phyloP scores from a whole-genome alignment of 2,797 vertebrate species.

The Ptychobarbus kaznakovi region DNA sequence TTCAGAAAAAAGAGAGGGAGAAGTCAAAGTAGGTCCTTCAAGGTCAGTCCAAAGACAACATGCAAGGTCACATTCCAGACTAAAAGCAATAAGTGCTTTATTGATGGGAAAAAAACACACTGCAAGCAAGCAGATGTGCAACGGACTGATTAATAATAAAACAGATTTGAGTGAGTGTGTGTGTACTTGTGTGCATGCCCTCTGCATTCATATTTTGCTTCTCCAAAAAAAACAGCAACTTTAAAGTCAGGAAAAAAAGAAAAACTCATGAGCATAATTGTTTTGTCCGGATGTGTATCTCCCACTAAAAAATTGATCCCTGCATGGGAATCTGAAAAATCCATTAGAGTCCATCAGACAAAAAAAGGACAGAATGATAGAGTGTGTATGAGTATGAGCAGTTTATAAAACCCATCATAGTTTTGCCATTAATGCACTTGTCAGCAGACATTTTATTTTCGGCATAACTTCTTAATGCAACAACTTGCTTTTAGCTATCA shows the following conservation, averaged over 20 bases:
- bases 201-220: slow-evolving; percentile 44
- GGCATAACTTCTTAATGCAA: slow-evolving; percentile 38
- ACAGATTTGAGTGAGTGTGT: slow-evolving; percentile 71
- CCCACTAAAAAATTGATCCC: slow-evolving; percentile 69
- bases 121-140: slow-evolving; percentile 78
- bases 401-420: slow-evolving; percentile 52
- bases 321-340: slow-evolving; percentile 71
- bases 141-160: slow-evolving; percentile 82
- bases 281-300: slow-evolving; percentile 62
- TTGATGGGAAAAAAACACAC: slow-evolving; percentile 80
- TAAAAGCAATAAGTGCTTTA: slow-evolving; percentile 94
- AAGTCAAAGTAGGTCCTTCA: slow-evolving; percentile 82
- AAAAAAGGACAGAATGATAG: slow-evolving; percentile 71
- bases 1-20: slow-evolving; percentile 59
- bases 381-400: slow-evolving; percentile 63
- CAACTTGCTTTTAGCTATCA: slow-evolving; percentile 39
- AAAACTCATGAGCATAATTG: slow-evolving; percentile 53
- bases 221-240: slow-evolving; percentile 24
- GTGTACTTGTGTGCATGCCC: slow-evolving; percentile 42
- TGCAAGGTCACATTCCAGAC: slow-evolving; percentile 87
- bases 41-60: slow-evolving; percentile 82
- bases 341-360: slow-evolving; percentile 66
- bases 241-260: slow-evolving; percentile 43
- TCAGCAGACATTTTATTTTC: slow-evolving; percentile 49
- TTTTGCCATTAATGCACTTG: slow-evolving; percentile 47